Conservation (phyloP, 2,113 vertebrate species). For the Silurus asotus region DNA sequence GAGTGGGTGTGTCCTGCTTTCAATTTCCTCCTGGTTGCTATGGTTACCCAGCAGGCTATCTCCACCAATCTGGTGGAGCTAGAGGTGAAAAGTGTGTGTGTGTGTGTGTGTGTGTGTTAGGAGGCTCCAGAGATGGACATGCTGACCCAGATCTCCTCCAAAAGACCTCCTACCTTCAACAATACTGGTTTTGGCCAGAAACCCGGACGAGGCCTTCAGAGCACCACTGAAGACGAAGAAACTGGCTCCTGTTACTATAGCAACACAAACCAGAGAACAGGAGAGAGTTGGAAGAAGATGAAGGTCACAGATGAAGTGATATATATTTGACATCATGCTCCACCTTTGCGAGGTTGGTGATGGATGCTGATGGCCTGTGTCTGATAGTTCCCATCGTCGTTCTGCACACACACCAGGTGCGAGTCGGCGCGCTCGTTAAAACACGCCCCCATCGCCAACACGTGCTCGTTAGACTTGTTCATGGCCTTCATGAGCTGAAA, state of each 20-base stretch:
- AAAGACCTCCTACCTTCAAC: slow-evolving; percentile 87
- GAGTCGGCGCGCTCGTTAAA: slow-evolving; percentile 96
- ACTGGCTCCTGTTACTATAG: slow-evolving; percentile 91
- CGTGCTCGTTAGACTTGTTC: slow-evolving; percentile 99
- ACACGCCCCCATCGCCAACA: slow-evolving; percentile 92
- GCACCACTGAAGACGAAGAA: slow-evolving; percentile 99
- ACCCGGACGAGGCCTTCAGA: slow-evolving; percentile 94
- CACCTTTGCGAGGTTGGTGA: slow-evolving; percentile 93
- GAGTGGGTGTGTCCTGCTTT: neutral
- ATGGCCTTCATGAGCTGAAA: slow-evolving; percentile 98
- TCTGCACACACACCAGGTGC: slow-evolving; percentile 96
- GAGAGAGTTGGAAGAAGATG: slow-evolving; percentile 5
- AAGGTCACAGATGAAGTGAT: neutral
- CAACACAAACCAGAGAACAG: slow-evolving; percentile 54
- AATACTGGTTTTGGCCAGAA: slow-evolving; percentile 96
- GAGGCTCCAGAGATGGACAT: slow-evolving; percentile 4
- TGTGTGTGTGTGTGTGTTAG: slow-evolving; percentile 7
- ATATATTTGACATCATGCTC: neutral
- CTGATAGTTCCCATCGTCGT: slow-evolving; percentile 97
- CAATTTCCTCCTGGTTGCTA: neutral
- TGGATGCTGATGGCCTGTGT: slow-evolving; percentile 99
- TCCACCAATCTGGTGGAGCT: neutral
- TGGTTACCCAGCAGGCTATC: neutral
- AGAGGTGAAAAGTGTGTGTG: neutral
- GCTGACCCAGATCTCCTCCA: slow-evolving; percentile 19